These are phyloP conservation scores for Paradoxurus hermaphroditus DNA, from an alignment of 2,113 vertebrate species.

Conservation along the genomic window DNA sequence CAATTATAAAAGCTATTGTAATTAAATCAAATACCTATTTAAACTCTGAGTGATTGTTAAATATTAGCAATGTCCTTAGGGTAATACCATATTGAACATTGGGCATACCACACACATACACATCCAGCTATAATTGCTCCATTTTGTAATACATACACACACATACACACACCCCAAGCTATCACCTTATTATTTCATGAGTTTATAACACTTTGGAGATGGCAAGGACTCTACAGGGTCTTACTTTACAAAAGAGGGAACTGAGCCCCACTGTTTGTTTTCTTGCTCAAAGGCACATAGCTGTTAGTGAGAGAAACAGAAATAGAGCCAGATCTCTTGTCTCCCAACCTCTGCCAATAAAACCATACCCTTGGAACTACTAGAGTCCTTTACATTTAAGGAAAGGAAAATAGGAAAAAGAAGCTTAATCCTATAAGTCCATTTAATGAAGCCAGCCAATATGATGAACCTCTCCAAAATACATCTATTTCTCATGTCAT, in stretches of 20 bases:
- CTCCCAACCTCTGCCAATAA: not conserved
- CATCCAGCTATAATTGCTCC: not conserved
- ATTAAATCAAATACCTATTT: constrained; percentile 68
- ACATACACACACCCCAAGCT: not conserved
- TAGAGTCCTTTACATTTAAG: not conserved
- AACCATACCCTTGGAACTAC: not conserved
- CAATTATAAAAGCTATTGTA: constrained; percentile 67
- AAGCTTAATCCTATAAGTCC: not conserved
- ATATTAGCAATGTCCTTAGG: constrained; percentile 42
- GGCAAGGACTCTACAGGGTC: not conserved
- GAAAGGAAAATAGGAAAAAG: not conserved
- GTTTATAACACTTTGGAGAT: not conserved
- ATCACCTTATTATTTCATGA: not conserved
- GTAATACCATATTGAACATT: constrained; percentile 19
- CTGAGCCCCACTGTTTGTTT: not conserved
- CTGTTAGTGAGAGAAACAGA: not conserved
- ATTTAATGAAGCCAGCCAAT: not conserved
- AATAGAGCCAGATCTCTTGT: too few relatives aligned
- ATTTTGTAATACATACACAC: not conserved
- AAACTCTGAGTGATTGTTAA: constrained; percentile 56
- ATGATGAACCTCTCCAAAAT: not conserved
- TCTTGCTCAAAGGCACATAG: not conserved
- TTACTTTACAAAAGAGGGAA: not conserved
- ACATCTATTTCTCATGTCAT: constrained; percentile 18
- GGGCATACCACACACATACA: not conserved